These are phyloP conservation scores for Tychaedon coryphoeus DNA, from an alignment of 2,113 vertebrate genomes.

Conservation along the genomic window DNA sequence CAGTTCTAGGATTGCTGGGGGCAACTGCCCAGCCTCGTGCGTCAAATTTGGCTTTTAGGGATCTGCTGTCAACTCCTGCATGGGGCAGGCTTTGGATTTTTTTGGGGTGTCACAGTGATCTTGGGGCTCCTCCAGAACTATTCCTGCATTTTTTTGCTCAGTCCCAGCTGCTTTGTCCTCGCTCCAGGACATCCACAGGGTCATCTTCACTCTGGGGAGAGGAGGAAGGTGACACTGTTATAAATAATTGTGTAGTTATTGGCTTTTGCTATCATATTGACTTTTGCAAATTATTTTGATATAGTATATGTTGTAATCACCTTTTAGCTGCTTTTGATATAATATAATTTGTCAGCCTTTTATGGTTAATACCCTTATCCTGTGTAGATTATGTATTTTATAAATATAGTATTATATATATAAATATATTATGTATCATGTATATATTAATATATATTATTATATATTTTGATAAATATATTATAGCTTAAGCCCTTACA, in stretches of 20 bases:
- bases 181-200: fast-evolving
- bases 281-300: not conserved
- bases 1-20: not conserved
- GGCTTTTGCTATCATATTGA: not conserved
- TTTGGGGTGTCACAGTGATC: fast-evolving
- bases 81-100: not conserved
- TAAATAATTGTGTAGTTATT: fast-evolving
- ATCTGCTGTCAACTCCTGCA: not conserved
- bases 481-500: not conserved
- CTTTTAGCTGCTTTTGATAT: not conserved
- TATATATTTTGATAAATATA: no score
- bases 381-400: not conserved
- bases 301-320: no score
- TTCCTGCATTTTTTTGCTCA: fast-evolving
- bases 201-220: not conserved
- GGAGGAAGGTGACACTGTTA: not conserved
- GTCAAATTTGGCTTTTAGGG: not conserved
- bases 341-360: no score
- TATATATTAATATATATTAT: no score
- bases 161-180: not conserved
- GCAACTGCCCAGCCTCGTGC: not conserved
- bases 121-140: fast-evolving
- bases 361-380: no score
- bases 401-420: no score
- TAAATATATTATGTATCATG: no score